These are phyloP conservation scores for Drosophila kikkawai DNA, from an alignment of 1,140 invertebrate genomes.

Conservation along the genomic window DNA sequence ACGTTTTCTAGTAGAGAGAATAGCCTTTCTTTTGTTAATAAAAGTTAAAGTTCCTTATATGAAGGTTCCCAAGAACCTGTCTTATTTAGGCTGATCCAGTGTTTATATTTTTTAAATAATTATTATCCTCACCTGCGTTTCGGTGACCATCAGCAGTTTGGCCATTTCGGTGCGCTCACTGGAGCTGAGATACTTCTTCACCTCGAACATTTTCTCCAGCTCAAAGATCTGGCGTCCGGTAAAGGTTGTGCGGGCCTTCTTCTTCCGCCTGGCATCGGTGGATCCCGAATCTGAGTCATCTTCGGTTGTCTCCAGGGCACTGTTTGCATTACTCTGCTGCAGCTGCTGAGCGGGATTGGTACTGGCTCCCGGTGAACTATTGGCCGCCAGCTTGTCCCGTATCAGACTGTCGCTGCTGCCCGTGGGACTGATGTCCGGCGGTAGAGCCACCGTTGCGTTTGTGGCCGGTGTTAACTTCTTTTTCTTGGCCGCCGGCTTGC, in stretches of 20 bases:
- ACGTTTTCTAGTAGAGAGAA: no score
- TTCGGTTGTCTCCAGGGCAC: conserved; percentile 85
- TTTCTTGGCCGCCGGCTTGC: conserved; percentile 72
- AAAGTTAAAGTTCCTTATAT: not conserved
- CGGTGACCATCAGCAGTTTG: conserved; percentile 96
- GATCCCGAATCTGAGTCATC: conserved; percentile 87
- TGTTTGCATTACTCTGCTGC: conserved; percentile 53
- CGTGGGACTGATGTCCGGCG: conserved; percentile 70
- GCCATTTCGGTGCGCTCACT: conserved; percentile 97
- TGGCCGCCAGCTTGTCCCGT: conserved; percentile 67
- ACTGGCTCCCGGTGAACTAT: conserved; percentile 52
- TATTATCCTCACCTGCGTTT: conserved; percentile 94
- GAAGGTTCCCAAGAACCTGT: not conserved
- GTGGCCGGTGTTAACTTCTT: conserved; percentile 60
- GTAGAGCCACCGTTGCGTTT: conserved; percentile 40
- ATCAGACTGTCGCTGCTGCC: conserved; percentile 75
- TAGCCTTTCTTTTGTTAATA: not conserved
- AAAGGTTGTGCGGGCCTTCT: conserved; percentile 97
- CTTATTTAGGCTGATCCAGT: no score
- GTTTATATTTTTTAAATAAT: not conserved
- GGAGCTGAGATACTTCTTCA: conserved; percentile 98
- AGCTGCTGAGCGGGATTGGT: conserved; percentile 25
- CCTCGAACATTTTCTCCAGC: conserved; percentile 97
- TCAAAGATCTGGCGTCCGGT: conserved; percentile 98
- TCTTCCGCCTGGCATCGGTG: conserved; percentile 91